These are phyloP conservation scores for Anastatus disparis DNA, from an alignment of 1,140 invertebrate species.

Conservation along the genomic window DNA sequence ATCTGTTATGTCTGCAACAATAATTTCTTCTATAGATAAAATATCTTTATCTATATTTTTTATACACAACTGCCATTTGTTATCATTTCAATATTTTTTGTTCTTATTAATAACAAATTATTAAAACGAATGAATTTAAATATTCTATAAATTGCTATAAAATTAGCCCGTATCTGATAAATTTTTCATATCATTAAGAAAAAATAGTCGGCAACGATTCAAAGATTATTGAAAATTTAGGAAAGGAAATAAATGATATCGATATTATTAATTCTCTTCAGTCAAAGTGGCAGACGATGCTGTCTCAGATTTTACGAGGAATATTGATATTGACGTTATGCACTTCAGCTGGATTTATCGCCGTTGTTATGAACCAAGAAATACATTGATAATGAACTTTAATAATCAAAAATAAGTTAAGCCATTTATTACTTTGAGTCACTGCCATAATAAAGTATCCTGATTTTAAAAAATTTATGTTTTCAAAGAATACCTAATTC, in stretches of 20 bases:
- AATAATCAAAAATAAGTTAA: neutral
- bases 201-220: neutral
- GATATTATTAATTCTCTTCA: conserved; percentile 45
- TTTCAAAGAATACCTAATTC: too few species aligned
- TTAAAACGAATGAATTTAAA: too few species aligned
- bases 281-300: conserved; percentile 55
- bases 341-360: conserved; percentile 51
- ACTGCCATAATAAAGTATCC: conserved; percentile 19
- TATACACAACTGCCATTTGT: too few species aligned
- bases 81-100: too few species aligned
- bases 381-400: conserved; percentile 11
- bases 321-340: conserved; percentile 55
- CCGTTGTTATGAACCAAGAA: conserved; percentile 36
- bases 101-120: too few species aligned
- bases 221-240: neutral
- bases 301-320: conserved; percentile 53
- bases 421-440: conserved; percentile 12
- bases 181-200: neutral
- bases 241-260: conserved; percentile 18
- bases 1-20: too few species aligned
- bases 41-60: too few species aligned
- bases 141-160: neutral
- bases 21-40: too few species aligned
- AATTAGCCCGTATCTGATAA: conserved; percentile 1
- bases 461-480: conserved; percentile 2